phyloP scores from a whole-genome alignment of 2,888 invertebrate genomes.

The Toxonevra muliebris region DNA sequence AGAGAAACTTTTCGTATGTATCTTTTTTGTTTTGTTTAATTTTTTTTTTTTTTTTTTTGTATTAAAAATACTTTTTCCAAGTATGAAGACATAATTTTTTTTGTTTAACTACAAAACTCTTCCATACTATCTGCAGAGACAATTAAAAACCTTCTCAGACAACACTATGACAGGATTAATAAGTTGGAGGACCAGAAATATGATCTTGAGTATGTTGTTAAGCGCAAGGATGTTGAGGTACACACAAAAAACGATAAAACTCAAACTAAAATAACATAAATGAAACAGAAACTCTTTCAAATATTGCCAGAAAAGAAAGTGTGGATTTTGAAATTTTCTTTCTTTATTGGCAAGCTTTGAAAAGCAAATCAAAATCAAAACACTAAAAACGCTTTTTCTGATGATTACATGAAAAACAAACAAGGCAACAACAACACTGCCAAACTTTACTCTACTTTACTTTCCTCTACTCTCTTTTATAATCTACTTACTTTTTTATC shows the following conservation, averaged over 20 bases:
- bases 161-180: constrained; percentile 88
- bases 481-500: not conserved
- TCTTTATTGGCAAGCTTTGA: not conserved
- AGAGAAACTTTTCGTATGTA: not conserved
- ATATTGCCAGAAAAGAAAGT: constrained; percentile 1
- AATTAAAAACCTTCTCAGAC: constrained; percentile 79
- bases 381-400: constrained; percentile 13
- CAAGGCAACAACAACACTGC: constrained; percentile 9
- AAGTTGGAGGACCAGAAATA: constrained; percentile 94
- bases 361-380: constrained; percentile 25
- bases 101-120: constrained; percentile 34
- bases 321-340: constrained; percentile 16
- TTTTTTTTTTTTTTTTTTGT: constrained; percentile 1
- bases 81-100: constrained; percentile 21
- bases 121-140: constrained; percentile 71
- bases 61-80: not conserved
- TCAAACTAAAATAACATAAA: constrained; percentile 7
- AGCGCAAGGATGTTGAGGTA: constrained; percentile 99
- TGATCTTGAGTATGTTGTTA: constrained; percentile 98
- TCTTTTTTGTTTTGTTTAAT: not conserved
- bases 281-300: constrained; percentile 1
- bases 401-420: constrained; percentile 3
- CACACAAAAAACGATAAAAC: constrained; percentile 59
- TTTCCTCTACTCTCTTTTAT: constrained; percentile 8
- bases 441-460: constrained; percentile 14